Percentiles rank a stretch among this genome's conserved stretches.
Conservation (phyloP, 2,888 invertebrate species). For the Bedellia somnulentella region DNA sequence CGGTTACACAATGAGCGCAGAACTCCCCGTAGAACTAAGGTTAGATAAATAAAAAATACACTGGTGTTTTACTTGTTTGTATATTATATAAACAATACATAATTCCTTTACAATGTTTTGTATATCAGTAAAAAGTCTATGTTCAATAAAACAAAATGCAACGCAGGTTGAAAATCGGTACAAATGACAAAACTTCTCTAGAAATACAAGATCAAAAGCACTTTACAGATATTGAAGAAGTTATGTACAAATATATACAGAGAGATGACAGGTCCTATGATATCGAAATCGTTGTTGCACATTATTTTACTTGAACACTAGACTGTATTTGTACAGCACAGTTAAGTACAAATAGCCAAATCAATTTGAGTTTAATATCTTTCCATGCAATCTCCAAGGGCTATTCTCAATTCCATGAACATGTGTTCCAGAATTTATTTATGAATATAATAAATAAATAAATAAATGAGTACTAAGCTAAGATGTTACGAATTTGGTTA, state of each 20-base stretch:
- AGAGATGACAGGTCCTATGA: background rate
- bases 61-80: too few species aligned
- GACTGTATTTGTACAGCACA: background rate
- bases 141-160: conserved; percentile 55
- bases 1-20: too few species aligned
- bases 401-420: background rate
- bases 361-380: background rate
- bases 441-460: background rate
- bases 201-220: conserved; percentile 18
- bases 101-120: conserved; percentile 45
- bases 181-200: conserved; percentile 30
- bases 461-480: background rate
- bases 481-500: background rate
- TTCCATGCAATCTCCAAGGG: background rate
- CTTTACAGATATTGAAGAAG: conserved; percentile 16
- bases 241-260: background rate
- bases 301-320: conserved; percentile 3
- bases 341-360: conserved; percentile 1
- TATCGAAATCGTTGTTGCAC: conserved; percentile 1
- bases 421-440: background rate
- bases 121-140: conserved; percentile 40
- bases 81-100: conserved; percentile 46
- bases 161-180: conserved; percentile 30
- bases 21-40: too few species aligned
- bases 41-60: conserved; percentile 5